Evolutionary conservation across 2,797 vertebrate species (phyloP).

Genomic region (Limosa lapponica): DNA sequence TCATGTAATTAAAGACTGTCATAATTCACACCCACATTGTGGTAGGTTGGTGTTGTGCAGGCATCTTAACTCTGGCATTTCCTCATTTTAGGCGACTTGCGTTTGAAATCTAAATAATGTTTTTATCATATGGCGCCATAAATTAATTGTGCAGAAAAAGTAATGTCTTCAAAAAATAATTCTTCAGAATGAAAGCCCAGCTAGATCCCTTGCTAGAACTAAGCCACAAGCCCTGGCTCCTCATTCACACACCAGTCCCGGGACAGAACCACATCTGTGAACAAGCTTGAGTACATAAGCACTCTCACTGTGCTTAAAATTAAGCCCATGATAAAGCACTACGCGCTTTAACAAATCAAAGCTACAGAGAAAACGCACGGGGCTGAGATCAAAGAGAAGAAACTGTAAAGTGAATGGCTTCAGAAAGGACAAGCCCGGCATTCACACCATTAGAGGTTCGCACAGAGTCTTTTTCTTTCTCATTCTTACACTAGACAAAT

Average conservation of each 20-base stretch:
- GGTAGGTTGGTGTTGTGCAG: slow-evolving; percentile 1
- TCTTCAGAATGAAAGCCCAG: neutral
- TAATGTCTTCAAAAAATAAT: neutral
- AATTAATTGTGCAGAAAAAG: neutral
- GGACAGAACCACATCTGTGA: neutral
- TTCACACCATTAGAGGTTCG: neutral
- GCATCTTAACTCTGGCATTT: neutral
- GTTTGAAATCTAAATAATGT: neutral
- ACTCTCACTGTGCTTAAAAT: neutral
- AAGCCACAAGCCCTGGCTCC: neutral
- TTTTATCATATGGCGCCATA: rapidly evolving
- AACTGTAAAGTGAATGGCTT: neutral
- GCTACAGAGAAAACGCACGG: neutral
- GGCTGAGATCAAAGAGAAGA: neutral
- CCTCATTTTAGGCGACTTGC: neutral
- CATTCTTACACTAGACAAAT: neutral
- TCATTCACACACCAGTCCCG: neutral
- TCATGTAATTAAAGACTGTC: slow-evolving; percentile 47
- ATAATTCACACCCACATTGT: slow-evolving; percentile 29
- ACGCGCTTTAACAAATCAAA: neutral
- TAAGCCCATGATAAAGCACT: neutral
- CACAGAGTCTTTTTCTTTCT: neutral
- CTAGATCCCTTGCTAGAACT: neutral
- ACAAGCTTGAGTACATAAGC: neutral
- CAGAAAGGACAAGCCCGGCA: neutral